phyloP scores from a whole-genome alignment of 1,140 invertebrate genomes.

The Atopsyche davidsoni region DNA sequence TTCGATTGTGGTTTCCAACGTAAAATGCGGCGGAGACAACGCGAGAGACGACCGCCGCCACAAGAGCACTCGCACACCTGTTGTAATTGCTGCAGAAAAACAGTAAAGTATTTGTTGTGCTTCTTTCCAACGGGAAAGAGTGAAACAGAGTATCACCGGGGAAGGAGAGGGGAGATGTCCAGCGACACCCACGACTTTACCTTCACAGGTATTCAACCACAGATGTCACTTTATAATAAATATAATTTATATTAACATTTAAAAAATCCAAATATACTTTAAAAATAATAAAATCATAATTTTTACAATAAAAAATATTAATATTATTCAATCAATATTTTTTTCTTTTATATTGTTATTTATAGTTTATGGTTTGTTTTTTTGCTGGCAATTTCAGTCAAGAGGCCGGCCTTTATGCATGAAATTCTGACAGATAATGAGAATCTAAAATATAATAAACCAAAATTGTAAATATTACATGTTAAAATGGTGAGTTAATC shows the following conservation, averaged over 20 bases:
- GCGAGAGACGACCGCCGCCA: constrained; percentile 11
- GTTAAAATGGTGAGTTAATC: constrained; percentile 9
- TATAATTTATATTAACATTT: no score
- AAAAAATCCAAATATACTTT: no score
- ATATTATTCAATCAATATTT: no score
- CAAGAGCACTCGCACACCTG: constrained; percentile 21
- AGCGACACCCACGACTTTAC: constrained; percentile 4
- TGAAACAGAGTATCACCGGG: constrained; percentile 8
- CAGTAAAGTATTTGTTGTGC: constrained; percentile 19
- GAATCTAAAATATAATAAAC: no score
- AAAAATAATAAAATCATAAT: no score
- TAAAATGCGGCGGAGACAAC: constrained; percentile 10
- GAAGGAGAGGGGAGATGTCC: constrained; percentile 10
- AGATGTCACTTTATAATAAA: constrained; percentile 11
- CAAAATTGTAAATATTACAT: no score
- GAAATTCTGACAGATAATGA: no score
- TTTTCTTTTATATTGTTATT: no score
- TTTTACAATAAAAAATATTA: no score
- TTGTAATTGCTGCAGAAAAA: constrained; percentile 17
- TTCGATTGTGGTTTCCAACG: neutral
- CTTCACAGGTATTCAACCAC: constrained; percentile 14
- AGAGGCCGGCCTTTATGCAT: no score
- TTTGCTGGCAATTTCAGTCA: no score
- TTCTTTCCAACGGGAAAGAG: constrained; percentile 14
- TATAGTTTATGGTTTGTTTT: no score